Base-by-base conservation (phyloP, 2,113 vertebrate species). In the Oplegnathus fasciatus region DNA sequence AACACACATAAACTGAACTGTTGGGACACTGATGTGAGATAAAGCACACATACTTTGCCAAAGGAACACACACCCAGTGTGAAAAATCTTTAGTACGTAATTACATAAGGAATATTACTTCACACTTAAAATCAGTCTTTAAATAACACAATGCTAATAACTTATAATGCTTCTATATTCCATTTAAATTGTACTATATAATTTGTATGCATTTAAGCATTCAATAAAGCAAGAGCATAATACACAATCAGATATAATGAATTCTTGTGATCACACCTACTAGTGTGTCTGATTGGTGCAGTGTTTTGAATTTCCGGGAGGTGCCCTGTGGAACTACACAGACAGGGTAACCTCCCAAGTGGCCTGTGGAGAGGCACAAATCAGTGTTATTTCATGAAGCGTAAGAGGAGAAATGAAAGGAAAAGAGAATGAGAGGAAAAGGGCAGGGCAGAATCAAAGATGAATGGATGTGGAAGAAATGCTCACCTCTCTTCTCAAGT, bases 261-360 rank as follows among this genome's bases (percentile, higher is more conserved):
- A 77, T 77, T 84, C 54, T 67, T 66, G 40, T 2, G 17, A 69
- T 82, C 74, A 68, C 52, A 85, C 78, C 69, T 81, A 83, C 86
- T 90, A 85, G 81, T 82, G 81, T 80, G 61, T 58, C 44, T 91
- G 90, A 92, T 90, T 89, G 73, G 69, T 55, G 76, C 72, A 46
- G 37, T 61, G 52, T 80, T 92, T 87, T 61, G 73, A 80, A 82
- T 80, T 82, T 85, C 24, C 40, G 65, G 50, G 67, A 83, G 54
- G 73, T 77, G 58, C 72, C 75, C 66, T 24, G 60, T 54, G 32
- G 70, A 84, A 88, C 37, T 73, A 32, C 42, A 71, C 28, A 55
- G 67, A 40, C 64, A 60, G 66, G 68, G 30, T 20, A 65, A 79
- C 54, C 70, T 81, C 50, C 81, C 76, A 80, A 88, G 84, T 82